A percentile compares a stretch with the other conserved stretches of the same genome.
Evolutionary conservation across 2,888 invertebrate species (phyloP).

Genomic region (Tortricodes alternella): DNA sequence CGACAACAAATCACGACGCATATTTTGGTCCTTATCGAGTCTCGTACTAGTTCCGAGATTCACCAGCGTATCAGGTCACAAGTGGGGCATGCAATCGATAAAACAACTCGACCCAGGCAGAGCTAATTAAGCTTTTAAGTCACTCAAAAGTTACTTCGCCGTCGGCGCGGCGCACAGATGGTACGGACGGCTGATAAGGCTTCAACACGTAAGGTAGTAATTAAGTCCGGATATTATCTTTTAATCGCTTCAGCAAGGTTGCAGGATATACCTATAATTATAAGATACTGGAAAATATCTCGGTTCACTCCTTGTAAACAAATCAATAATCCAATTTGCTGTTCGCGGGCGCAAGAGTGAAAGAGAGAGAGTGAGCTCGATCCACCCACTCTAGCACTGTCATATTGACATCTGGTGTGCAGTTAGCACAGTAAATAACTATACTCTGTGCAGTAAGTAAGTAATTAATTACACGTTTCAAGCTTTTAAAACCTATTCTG

Average conservation of each 20-base stretch:
- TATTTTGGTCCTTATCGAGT: conserved; percentile 65
- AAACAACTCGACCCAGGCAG: conserved; percentile 63
- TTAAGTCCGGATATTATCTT: conserved; percentile 73
- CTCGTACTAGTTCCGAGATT: conserved; percentile 46
- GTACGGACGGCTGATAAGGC: conserved; percentile 72
- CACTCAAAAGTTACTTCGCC: conserved; percentile 59
- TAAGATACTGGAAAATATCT: conserved; percentile 53
- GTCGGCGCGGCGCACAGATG: conserved; percentile 56
- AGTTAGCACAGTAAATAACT: too few relatives aligned
- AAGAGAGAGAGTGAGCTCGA: conserved; percentile 35
- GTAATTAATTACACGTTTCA: not conserved
- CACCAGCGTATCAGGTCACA: conserved; percentile 54
- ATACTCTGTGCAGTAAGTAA: too few relatives aligned
- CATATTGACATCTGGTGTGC: conserved; percentile 34
- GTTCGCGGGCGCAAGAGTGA: conserved; percentile 61
- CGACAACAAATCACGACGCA: conserved; percentile 55
- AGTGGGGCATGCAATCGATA: conserved; percentile 71
- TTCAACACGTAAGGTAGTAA: conserved; percentile 72
- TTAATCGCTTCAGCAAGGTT: conserved; percentile 74
- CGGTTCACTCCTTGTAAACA: conserved; percentile 71
- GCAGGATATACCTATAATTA: conserved; percentile 56
- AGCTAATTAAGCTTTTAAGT: conserved; percentile 67
- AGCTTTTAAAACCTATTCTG: not conserved
- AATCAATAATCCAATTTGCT: conserved; percentile 72
- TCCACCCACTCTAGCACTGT: conserved; percentile 32